These are phyloP conservation scores for Jaculus jaculus DNA, from an alignment of 2,113 vertebrate genomes.

Conservation along the genomic window DNA sequence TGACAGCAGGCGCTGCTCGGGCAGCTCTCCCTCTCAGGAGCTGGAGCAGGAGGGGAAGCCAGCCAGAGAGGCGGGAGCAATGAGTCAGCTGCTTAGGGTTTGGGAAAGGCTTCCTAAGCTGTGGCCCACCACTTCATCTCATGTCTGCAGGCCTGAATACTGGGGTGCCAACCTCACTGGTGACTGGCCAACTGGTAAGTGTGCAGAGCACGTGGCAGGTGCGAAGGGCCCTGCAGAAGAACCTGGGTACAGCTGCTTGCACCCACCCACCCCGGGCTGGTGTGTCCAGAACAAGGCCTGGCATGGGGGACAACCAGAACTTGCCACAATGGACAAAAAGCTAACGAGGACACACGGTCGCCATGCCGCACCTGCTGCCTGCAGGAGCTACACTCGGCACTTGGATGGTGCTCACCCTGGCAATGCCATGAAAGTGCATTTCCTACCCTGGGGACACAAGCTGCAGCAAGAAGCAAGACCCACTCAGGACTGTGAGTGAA, in stretches of 20 bases:
- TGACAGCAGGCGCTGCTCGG: neutral
- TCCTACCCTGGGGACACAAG: neutral
- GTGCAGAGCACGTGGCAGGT: rapidly evolving
- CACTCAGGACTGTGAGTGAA: too few species aligned
- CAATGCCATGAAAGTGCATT: neutral
- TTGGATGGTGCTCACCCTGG: neutral
- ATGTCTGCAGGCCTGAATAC: neutral
- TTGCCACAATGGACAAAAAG: neutral
- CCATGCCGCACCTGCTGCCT: neutral
- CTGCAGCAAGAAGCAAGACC: neutral
- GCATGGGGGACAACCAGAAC: neutral
- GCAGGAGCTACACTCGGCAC: neutral
- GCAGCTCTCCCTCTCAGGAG: neutral
- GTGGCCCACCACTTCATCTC: neutral
- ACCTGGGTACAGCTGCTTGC: neutral
- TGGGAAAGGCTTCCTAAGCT: neutral
- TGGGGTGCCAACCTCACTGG: neutral
- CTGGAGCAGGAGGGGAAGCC: neutral
- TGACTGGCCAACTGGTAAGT: neutral
- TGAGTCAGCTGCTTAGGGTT: neutral
- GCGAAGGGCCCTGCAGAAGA: neutral
- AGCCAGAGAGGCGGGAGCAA: neutral
- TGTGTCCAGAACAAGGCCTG: neutral
- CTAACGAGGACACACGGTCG: neutral
- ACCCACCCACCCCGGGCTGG: too few species aligned